A percentile compares a stretch with the other conserved stretches of the same genome.
These are phyloP conservation scores for Halcyon badia DNA, from an alignment of 2,797 vertebrate species.

Conservation along the genomic window DNA sequence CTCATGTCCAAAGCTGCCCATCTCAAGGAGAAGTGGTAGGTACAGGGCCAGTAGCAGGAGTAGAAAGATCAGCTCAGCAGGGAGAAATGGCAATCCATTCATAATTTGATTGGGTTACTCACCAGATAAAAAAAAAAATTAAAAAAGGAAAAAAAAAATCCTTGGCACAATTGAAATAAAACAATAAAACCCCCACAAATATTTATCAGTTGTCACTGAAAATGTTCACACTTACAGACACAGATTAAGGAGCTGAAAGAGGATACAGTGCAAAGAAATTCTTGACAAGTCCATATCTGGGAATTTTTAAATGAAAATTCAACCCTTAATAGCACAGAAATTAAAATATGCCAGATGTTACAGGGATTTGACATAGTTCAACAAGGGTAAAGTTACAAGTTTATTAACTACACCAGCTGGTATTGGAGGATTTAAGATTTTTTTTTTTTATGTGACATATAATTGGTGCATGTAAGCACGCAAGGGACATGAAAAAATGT, in stretches of 20 bases:
- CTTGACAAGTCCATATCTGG: slow-evolving; percentile 43
- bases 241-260: not conserved
- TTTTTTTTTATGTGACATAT: slow-evolving; percentile 53
- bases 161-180: not conserved
- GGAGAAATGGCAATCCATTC: not conserved
- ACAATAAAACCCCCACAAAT: not conserved
- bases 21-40: not conserved
- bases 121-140: not conserved
- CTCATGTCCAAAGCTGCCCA: not conserved
- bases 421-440: slow-evolving; percentile 54
- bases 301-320: slow-evolving; percentile 71
- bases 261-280: slow-evolving; percentile 41
- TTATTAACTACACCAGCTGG: slow-evolving; percentile 72
- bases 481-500: slow-evolving; percentile 46
- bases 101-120: not conserved
- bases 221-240: not conserved
- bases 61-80: not conserved
- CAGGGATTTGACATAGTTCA: slow-evolving; percentile 38
- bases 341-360: slow-evolving; percentile 77
- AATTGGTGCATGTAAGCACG: slow-evolving; percentile 53
- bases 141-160: not conserved
- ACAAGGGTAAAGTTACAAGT: slow-evolving; percentile 52
- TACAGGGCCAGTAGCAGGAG: not conserved
- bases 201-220: not conserved
- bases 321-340: slow-evolving; percentile 54